Percentiles rank a stretch among this genome's conserved stretches.
These are phyloP conservation scores for Micrastur ruficollis DNA, from an alignment of 2,797 vertebrate species.

Conservation along the genomic window DNA sequence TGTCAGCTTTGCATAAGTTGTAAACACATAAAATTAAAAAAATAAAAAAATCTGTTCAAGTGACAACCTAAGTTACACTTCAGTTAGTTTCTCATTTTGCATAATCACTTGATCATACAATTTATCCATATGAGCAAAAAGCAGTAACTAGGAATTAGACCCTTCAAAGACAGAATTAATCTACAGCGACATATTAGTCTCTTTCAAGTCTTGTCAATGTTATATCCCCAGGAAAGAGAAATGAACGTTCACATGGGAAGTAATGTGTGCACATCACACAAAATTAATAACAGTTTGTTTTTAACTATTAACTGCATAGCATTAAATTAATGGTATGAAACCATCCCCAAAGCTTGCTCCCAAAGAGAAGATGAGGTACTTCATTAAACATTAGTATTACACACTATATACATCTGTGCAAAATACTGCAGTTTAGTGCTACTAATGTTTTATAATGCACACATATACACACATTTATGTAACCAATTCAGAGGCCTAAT, in stretches of 20 bases:
- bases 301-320: neutral
- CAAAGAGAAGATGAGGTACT: neutral
- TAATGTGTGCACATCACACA: neutral
- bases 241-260: neutral
- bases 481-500: neutral
- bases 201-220: slow-evolving; percentile 22
- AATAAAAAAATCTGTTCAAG: neutral
- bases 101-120: slow-evolving; percentile 11
- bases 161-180: slow-evolving; percentile 41
- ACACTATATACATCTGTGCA: neutral
- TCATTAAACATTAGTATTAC: neutral
- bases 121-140: slow-evolving; percentile 21
- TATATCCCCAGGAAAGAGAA: neutral
- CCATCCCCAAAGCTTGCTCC: neutral
- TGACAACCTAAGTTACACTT: neutral
- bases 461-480: neutral
- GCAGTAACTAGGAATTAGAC: slow-evolving; percentile 20
- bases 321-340: neutral
- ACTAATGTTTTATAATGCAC: neutral
- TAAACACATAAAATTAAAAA: neutral
- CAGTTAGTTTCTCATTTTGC: slow-evolving; percentile 5
- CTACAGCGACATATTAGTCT: neutral
- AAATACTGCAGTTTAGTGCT: neutral
- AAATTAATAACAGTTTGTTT: slow-evolving; percentile 1
- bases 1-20: neutral